A percentile compares a stretch with the other conserved stretches of the same genome.
phyloP scores from a whole-genome alignment of 2,888 invertebrate genomes.

The Hydrotaea diabolus region DNA sequence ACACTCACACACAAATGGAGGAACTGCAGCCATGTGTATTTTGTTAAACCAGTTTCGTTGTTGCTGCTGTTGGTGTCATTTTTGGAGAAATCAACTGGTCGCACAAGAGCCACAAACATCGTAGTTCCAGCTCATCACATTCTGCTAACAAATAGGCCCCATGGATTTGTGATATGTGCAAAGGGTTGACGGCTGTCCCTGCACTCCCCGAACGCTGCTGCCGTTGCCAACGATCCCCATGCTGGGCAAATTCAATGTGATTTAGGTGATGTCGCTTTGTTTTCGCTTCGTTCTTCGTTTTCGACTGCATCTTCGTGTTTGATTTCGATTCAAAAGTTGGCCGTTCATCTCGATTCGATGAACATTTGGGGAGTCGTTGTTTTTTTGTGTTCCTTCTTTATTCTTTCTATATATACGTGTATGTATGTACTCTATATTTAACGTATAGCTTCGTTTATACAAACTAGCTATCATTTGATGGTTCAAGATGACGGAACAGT shows the following conservation, averaged over 20 bases:
- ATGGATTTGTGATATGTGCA: slow-evolving; percentile 63
- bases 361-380: slow-evolving; percentile 50
- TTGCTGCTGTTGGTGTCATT: slow-evolving; percentile 38
- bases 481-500: no score
- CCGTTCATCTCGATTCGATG: slow-evolving; percentile 17
- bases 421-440: no score
- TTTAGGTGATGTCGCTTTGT: slow-evolving; percentile 37
- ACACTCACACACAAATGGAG: slow-evolving; percentile 22
- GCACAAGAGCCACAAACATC: slow-evolving; percentile 57
- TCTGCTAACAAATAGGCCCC: slow-evolving; percentile 65
- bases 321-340: neutral
- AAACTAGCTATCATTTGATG: no score
- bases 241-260: slow-evolving; percentile 42
- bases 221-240: no score
- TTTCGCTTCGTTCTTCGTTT: slow-evolving; percentile 43
- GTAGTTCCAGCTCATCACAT: slow-evolving; percentile 41
- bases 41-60: slow-evolving; percentile 66
- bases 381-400: no score
- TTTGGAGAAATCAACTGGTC: slow-evolving; percentile 68
- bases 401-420: no score
- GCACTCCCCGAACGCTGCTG: neutral
- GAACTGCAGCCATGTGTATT: slow-evolving; percentile 47
- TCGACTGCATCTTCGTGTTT: slow-evolving; percentile 42
- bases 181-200: slow-evolving; percentile 5
- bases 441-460: no score